A percentile compares a stretch with the other conserved stretches of the same genome.
Evolutionary conservation across 2,888 invertebrate genomes (phyloP).

Genomic region (Apodemia zela): DNA sequence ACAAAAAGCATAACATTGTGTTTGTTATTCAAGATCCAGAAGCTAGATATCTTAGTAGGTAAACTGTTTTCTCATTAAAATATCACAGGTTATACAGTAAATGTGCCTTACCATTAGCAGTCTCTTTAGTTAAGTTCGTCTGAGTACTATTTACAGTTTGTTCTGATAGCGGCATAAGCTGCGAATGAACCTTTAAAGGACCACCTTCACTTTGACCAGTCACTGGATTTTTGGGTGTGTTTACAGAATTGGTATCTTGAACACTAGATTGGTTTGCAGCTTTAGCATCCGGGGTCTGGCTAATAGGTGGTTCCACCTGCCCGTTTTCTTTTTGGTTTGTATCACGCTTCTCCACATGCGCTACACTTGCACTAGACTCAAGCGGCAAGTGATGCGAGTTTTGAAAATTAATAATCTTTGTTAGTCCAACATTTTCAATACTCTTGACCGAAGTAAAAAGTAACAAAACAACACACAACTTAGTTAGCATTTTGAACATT

Average conservation of each 20-base stretch:
- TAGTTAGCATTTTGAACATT: not conserved
- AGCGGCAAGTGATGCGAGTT: not conserved
- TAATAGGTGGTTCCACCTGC: not conserved
- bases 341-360: constrained; percentile 9
- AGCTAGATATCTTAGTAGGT: not conserved
- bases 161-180: not conserved
- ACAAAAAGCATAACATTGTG: too few species aligned
- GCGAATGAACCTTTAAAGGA: constrained; percentile 23
- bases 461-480: not conserved
- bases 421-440: constrained; percentile 9
- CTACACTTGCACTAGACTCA: not conserved
- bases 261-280: not conserved
- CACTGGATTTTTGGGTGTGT: constrained; percentile 3
- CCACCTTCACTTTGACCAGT: constrained; percentile 41
- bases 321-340: not conserved
- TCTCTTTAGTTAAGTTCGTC: not conserved
- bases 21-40: too few species aligned
- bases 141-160: not conserved
- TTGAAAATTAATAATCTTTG: not conserved
- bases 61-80: not conserved
- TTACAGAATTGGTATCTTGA: not conserved
- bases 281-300: not conserved
- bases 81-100: not conserved
- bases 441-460: not conserved
- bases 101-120: not conserved